These are phyloP conservation scores for Amitus sp. DNA, from an alignment of 2,888 invertebrate genomes.

Conservation along the genomic window DNA sequence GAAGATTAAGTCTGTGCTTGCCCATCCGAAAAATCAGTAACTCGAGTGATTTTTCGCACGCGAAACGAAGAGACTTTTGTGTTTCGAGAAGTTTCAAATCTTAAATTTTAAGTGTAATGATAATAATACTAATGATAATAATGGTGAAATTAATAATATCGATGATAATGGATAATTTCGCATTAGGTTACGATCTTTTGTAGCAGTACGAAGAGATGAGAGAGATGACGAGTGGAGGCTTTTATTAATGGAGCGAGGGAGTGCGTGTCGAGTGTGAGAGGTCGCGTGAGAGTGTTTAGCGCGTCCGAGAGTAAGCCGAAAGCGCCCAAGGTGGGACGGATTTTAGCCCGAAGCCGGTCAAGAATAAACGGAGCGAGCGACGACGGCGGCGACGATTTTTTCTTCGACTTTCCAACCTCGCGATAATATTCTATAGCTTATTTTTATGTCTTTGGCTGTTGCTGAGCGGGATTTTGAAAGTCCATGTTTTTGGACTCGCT, in stretches of 20 bases:
- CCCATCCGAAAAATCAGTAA: too few species aligned
- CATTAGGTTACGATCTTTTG: slow-evolving; percentile 51
- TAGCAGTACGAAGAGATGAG: slow-evolving; percentile 45
- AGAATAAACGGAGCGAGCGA: slow-evolving; percentile 37
- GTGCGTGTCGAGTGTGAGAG: slow-evolving; percentile 12
- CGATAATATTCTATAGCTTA: slow-evolving; percentile 54
- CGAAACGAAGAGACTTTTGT: background rate
- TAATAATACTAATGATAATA: slow-evolving; percentile 46
- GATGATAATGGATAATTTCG: slow-evolving; percentile 43
- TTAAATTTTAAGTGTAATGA: slow-evolving; percentile 47
- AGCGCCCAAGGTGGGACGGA: slow-evolving; percentile 3
- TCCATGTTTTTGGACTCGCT: too few species aligned
- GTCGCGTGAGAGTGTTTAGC: slow-evolving; percentile 17
- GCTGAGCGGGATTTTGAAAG: slow-evolving; percentile 52
- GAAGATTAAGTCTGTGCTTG: too few species aligned
- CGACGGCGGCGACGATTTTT: slow-evolving; percentile 43
- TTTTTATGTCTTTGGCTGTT: slow-evolving; percentile 56
- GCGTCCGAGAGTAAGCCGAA: slow-evolving; percentile 4
- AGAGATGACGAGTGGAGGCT: slow-evolving; percentile 39
- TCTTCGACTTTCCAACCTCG: slow-evolving; percentile 41
- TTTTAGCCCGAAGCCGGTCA: background rate
- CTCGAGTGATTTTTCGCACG: slow-evolving; percentile 9
- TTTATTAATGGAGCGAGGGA: slow-evolving; percentile 38
- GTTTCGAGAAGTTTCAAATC: slow-evolving; percentile 35
- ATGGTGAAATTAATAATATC: slow-evolving; percentile 47